Conservation (phyloP, 2,113 vertebrate species). For the Haemorhous mexicanus region DNA sequence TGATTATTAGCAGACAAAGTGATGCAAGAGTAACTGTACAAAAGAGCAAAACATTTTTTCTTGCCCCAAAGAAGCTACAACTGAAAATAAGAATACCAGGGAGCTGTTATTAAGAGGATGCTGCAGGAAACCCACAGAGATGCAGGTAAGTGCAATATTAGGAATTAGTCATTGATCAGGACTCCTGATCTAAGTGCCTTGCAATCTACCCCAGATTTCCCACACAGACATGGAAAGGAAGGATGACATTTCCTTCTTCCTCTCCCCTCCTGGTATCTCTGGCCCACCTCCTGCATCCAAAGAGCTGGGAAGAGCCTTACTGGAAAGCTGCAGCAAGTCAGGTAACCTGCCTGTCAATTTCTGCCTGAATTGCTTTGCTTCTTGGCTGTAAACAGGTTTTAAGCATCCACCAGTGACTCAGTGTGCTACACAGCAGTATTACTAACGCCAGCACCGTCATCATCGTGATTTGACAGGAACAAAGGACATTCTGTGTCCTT, state of each 20-base stretch:
- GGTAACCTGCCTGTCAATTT: slow-evolving; percentile 6
- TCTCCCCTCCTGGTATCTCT: background rate
- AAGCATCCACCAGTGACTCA: slow-evolving; percentile 62
- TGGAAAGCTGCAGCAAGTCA: background rate
- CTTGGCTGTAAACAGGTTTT: slow-evolving; percentile 43
- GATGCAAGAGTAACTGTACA: background rate
- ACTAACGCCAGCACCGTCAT: background rate
- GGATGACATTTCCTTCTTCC: background rate
- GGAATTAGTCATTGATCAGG: background rate
- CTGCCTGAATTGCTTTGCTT: slow-evolving; percentile 54
- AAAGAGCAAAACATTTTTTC: background rate
- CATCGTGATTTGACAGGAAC: slow-evolving; percentile 43
- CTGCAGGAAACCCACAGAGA: background rate
- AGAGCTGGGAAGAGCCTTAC: background rate
- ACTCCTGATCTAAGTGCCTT: background rate
- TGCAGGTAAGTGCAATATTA: background rate
- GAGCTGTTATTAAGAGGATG: background rate
- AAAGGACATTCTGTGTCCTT: slow-evolving; percentile 12
- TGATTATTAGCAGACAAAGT: background rate
- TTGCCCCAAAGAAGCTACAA: background rate
- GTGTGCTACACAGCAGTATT: slow-evolving; percentile 42
- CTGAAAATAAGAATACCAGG: background rate
- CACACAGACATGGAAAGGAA: background rate
- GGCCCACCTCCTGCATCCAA: background rate
- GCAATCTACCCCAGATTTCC: background rate